phyloP scores from a whole-genome alignment of 2,888 invertebrate species.

The Argynnis bischoffii region DNA sequence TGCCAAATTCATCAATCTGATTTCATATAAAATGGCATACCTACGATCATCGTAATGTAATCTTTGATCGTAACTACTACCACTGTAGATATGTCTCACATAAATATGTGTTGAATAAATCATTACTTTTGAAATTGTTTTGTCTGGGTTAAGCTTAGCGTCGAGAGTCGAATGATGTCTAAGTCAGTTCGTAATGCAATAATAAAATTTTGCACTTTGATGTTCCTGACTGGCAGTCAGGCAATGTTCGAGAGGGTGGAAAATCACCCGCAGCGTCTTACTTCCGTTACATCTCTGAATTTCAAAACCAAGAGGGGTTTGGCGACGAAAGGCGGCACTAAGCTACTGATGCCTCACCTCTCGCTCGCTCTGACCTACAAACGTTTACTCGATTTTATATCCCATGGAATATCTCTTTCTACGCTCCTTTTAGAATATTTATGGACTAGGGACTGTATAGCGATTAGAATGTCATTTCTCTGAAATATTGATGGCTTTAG shows the following conservation, averaged over 20 bases:
- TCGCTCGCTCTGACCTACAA: constrained; percentile 67
- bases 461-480: constrained; percentile 75
- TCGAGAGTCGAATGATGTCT: constrained; percentile 7
- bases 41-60: no score
- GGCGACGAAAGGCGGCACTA: constrained; percentile 61
- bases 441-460: constrained; percentile 60
- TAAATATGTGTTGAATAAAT: background rate
- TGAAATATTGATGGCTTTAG: constrained; percentile 61
- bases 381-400: constrained; percentile 48
- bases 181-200: constrained; percentile 60
- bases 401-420: constrained; percentile 63
- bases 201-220: constrained; percentile 75
- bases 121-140: background rate
- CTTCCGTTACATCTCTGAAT: constrained; percentile 52
- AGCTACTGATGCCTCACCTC: constrained; percentile 55
- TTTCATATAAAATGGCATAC: background rate
- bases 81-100: no score
- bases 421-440: constrained; percentile 71
- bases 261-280: constrained; percentile 62
- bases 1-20: background rate
- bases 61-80: no score
- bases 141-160: constrained; percentile 46
- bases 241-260: constrained; percentile 58
- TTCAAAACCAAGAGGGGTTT: constrained; percentile 52
- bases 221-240: constrained; percentile 54